Percentiles rank a stretch among this genome's conserved stretches.
Conservation (phyloP, 2,797 vertebrate genomes). For the Danio choprae region DNA sequence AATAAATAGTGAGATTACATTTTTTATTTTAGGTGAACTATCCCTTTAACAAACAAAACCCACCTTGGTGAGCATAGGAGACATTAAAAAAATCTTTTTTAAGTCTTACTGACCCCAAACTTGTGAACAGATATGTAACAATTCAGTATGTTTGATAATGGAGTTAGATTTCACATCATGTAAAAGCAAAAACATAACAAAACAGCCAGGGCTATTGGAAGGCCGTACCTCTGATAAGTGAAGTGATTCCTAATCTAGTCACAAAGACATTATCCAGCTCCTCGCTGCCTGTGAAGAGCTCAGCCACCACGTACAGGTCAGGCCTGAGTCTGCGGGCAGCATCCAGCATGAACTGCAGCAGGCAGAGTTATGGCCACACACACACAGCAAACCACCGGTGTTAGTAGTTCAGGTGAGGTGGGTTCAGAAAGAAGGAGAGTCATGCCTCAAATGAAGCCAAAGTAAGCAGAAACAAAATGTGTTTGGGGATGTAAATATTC, state of each 20-base stretch:
- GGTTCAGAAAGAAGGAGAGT: background rate
- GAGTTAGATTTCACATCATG: background rate
- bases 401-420: slow-evolving; percentile 51
- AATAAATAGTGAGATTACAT: background rate
- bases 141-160: background rate
- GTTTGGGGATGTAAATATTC: background rate
- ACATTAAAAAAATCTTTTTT: background rate
- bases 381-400: slow-evolving; percentile 7
- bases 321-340: slow-evolving; percentile 86
- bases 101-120: background rate
- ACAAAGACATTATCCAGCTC: slow-evolving; percentile 99
- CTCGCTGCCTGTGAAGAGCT: slow-evolving; percentile 97
- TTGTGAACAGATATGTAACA: background rate
- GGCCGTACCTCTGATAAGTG: slow-evolving; percentile 92
- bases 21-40: too few relatives aligned
- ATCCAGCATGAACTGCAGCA: slow-evolving; percentile 92
- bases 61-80: background rate
- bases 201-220: background rate
- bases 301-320: slow-evolving; percentile 96
- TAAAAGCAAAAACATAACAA: background rate
- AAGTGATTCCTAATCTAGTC: slow-evolving; percentile 94
- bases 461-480: background rate
- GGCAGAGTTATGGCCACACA: slow-evolving; percentile 23
- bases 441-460: slow-evolving; percentile 18
- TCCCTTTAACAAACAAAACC: background rate